Percentiles rank a stretch among this genome's conserved stretches.
phyloP scores from a whole-genome alignment of 2,888 invertebrate species.

The Dichetophora obliterata region DNA sequence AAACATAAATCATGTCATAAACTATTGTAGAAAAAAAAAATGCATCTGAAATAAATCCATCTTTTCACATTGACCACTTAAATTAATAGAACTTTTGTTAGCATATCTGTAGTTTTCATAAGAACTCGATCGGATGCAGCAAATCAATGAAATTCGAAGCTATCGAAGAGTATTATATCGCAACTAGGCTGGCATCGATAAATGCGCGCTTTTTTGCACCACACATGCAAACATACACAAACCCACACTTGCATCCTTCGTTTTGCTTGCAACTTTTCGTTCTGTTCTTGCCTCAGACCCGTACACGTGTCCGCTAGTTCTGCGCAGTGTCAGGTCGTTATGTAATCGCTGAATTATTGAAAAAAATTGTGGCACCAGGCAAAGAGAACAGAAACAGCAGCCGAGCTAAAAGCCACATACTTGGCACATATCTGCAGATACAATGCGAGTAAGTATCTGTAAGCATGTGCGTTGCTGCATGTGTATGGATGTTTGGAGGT shows the following conservation, averaged over 20 bases:
- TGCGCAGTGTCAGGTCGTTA: not conserved
- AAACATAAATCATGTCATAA: too few species aligned
- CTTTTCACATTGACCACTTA: too few species aligned
- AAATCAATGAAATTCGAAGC: too few species aligned
- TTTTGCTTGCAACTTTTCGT: not conserved
- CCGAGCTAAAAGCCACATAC: not conserved
- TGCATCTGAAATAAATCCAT: too few species aligned
- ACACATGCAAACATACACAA: not conserved
- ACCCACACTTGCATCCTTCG: not conserved
- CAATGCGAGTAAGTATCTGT: not conserved
- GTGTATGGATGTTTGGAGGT: not conserved
- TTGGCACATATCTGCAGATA: conserved; percentile 26
- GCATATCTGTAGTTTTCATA: too few species aligned
- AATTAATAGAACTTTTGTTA: too few species aligned
- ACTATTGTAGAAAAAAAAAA: too few species aligned
- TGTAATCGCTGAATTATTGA: not conserved
- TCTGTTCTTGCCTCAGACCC: not conserved
- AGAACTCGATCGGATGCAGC: too few species aligned
- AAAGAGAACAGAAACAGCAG: not conserved
- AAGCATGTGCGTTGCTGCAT: not conserved
- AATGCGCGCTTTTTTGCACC: not conserved
- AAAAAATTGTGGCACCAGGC: conserved; percentile 7
- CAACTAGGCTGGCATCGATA: too few species aligned
- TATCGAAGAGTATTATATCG: too few species aligned
- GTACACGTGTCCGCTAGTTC: not conserved